Conservation (phyloP, 2,797 vertebrate genomes). For the Eulemur coronatus region DNA sequence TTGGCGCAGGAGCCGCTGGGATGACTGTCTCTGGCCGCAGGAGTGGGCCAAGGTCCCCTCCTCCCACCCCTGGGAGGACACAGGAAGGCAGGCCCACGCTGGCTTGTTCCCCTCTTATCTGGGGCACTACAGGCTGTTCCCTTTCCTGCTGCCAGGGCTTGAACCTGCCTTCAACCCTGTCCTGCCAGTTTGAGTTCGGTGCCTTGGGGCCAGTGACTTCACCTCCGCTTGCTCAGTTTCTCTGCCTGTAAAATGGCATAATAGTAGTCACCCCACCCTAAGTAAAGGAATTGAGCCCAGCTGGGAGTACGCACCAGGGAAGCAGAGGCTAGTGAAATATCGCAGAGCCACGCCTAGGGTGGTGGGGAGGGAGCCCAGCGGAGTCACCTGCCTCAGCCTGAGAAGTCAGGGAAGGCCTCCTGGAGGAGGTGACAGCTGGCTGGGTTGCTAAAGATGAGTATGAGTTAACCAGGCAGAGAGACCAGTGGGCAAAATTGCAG, state of each 20-base stretch:
- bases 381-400: not conserved
- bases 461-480: not conserved
- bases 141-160: not conserved
- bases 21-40: not conserved
- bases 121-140: not conserved
- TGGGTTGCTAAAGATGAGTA: not conserved
- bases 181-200: not conserved
- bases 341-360: not conserved
- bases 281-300: not conserved
- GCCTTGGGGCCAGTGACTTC: conserved; percentile 26
- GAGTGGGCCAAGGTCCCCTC: not conserved
- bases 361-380: not conserved
- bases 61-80: not conserved
- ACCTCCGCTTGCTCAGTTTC: not conserved
- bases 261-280: not conserved
- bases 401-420: not conserved
- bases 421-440: not conserved
- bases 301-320: not conserved
- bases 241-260: conserved; percentile 1
- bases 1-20: not conserved
- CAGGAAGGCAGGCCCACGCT: fast-evolving
- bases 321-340: not conserved
- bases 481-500: not conserved
- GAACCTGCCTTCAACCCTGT: not conserved
- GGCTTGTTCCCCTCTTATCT: not conserved